These are phyloP conservation scores for Hypolimnas misippus DNA, from an alignment of 2,888 invertebrate species.

Conservation along the genomic window DNA sequence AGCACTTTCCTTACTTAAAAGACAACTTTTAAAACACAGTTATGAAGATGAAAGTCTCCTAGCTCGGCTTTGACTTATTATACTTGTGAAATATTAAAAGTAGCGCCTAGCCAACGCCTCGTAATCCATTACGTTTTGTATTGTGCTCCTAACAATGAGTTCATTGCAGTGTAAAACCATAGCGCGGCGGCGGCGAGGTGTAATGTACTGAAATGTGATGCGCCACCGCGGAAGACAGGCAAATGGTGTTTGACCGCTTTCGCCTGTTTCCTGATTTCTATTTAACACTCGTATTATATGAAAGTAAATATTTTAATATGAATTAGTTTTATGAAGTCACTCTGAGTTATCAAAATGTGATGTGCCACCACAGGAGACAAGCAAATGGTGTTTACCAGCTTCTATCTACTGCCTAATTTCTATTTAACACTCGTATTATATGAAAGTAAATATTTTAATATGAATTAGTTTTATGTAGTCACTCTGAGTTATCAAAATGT, in stretches of 20 bases:
- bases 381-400: slow-evolving; percentile 23
- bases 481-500: too few relatives aligned
- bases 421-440: background rate
- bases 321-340: too few relatives aligned
- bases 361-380: slow-evolving; percentile 12
- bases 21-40: slow-evolving; percentile 1
- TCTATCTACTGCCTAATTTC: slow-evolving; percentile 9
- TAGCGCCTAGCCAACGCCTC: slow-evolving; percentile 29
- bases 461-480: too few relatives aligned
- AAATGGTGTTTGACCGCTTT: slow-evolving; percentile 22
- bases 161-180: slow-evolving; percentile 31
- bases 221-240: slow-evolving; percentile 14
- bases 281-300: background rate
- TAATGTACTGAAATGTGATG: slow-evolving; percentile 33
- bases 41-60: slow-evolving; percentile 15
- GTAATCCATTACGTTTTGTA: slow-evolving; percentile 33
- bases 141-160: slow-evolving; percentile 32
- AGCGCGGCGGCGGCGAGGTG: slow-evolving; percentile 25
- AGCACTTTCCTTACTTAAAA: background rate
- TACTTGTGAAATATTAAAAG: slow-evolving; percentile 33
- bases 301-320: background rate
- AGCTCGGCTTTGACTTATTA: slow-evolving; percentile 25
- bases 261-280: slow-evolving; percentile 11
- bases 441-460: background rate
- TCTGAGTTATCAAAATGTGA: too few relatives aligned